Evolutionary conservation across 2,888 invertebrate species (phyloP), one percentile per base, ranked within the genome.

Genomic region (Elysia crispata): DNA sequence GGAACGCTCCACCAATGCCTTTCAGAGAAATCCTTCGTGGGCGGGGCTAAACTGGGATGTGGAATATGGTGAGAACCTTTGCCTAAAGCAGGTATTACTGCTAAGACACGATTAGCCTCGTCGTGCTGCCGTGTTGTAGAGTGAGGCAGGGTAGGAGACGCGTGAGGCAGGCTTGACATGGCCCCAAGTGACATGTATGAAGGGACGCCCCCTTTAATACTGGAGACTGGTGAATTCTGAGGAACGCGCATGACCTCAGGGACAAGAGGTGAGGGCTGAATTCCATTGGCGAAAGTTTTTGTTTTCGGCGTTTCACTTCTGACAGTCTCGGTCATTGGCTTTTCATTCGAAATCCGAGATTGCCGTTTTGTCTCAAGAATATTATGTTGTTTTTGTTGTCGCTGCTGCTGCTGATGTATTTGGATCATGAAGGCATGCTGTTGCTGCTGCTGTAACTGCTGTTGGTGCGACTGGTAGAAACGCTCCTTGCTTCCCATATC

Each of bases 211-310:
- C 1, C 77, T 60, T 15, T 64, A 54, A 18, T 83, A 82, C 15
- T 81, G 72, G 13, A 80, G 31, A 28, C 69, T 78, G 20, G 82
- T 79, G 15, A 73, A 64, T 31, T 72, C 72, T 31, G 75, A 81
- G 15, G 85, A 82, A 57, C 83, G 86, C 5, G 89, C 86, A 75
- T 89, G 88, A 89, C 90, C 90, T 88, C 89, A 89, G 0, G 89
- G 86, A 6, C 86, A 83, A 73, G 89, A 89, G 6, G 89, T 89
- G 78, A 89, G 89, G 6, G 86, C 73, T 11, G 89, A 89, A 1
- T 88, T 87, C 0, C 41, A 6, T 41, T 41, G 11, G 41, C 3
- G 3, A 41, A 41, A 41, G 3, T 11, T 11, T 41, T 41, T 41
- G 11, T 41, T 41, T 41, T 41, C 3, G 3, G 41, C 11, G 3